phyloP scores from a whole-genome alignment of 1,140 invertebrate genomes.

The Trichonephila clavata region DNA sequence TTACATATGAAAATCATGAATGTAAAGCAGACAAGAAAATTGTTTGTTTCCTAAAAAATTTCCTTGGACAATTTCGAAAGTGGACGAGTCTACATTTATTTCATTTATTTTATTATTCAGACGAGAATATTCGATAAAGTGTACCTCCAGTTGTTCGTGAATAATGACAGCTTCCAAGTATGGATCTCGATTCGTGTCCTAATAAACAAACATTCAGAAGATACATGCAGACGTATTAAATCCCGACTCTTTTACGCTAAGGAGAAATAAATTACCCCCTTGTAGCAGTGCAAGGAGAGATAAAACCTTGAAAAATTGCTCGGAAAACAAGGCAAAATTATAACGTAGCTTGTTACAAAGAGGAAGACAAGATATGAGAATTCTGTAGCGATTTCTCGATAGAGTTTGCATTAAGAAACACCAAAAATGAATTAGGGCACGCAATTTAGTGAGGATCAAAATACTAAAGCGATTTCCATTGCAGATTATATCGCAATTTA shows the following conservation, averaged over 20 bases:
- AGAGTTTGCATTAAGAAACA: not conserved
- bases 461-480: not conserved
- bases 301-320: not conserved
- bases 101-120: not conserved
- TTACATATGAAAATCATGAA: too few relatives aligned
- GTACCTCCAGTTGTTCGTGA: not conserved
- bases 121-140: not conserved
- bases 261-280: slow-evolving; percentile 28
- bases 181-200: not conserved
- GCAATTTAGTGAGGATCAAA: not conserved
- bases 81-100: not conserved
- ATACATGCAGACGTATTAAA: not conserved
- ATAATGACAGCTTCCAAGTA: not conserved
- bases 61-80: too few relatives aligned
- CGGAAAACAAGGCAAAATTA: slow-evolving; percentile 38
- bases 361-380: not conserved
- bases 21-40: too few relatives aligned
- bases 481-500: slow-evolving; percentile 17
- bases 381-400: not conserved
- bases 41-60: too few relatives aligned
- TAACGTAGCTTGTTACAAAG: not conserved
- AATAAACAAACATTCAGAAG: not conserved
- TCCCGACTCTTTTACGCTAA: not conserved
- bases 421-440: slow-evolving; percentile 15
- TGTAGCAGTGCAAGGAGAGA: not conserved